phyloP scores from a whole-genome alignment of 2,797 vertebrate species.

The Alcedo atthis region DNA sequence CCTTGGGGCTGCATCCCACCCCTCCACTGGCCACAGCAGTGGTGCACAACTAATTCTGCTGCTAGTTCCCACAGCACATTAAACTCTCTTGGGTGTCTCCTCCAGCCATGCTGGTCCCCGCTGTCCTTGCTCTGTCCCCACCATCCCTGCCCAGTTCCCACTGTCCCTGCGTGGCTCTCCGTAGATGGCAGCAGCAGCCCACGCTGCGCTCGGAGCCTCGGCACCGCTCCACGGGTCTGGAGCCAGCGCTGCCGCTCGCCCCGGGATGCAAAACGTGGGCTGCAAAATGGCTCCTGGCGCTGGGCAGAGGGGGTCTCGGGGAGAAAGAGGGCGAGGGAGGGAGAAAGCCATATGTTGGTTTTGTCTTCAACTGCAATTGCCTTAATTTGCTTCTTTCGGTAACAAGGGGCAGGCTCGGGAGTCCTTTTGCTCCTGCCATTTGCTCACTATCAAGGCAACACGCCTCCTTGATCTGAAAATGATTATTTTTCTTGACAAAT shows the following conservation, averaged over 20 bases:
- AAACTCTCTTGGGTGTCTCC: background rate
- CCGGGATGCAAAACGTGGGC: fast-evolving
- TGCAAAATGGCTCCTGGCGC: background rate
- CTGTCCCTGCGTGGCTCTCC: background rate
- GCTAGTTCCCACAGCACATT: background rate
- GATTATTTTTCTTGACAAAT: conserved; percentile 61
- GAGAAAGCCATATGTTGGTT: background rate
- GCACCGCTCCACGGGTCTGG: fast-evolving
- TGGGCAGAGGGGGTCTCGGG: background rate
- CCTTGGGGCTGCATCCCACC: background rate
- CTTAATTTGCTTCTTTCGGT: background rate
- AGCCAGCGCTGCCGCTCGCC: background rate
- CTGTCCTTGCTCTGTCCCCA: background rate
- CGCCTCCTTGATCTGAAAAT: conserved; percentile 38
- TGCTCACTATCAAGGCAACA: background rate
- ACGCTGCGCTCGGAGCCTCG: background rate
- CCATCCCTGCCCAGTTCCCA: background rate
- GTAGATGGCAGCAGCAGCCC: conserved; percentile 20
- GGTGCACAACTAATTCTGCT: background rate
- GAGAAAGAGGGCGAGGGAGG: background rate
- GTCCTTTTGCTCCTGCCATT: conserved; percentile 39
- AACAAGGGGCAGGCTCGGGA: background rate
- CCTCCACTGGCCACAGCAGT: fast-evolving
- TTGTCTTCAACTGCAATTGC: background rate
- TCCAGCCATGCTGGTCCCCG: fast-evolving